These are phyloP conservation scores for Melolontha melolontha DNA, from an alignment of 2,888 invertebrate genomes.

Conservation along the genomic window DNA sequence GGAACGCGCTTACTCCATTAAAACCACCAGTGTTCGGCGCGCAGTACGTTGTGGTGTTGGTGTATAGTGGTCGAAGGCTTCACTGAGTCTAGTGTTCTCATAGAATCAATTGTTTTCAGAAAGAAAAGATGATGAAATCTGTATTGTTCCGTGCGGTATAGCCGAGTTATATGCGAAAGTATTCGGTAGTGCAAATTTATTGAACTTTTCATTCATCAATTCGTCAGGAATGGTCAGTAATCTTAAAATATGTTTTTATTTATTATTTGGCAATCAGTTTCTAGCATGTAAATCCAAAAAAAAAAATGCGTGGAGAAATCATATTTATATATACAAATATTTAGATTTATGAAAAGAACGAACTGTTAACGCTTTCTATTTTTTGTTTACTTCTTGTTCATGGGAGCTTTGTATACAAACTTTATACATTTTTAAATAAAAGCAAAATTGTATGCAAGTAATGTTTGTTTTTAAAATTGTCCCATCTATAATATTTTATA, in stretches of 20 bases:
- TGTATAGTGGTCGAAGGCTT: background rate
- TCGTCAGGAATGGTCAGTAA: conserved; percentile 11
- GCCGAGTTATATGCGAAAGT: no score
- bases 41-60: conserved; percentile 10
- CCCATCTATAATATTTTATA: no score
- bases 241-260: conserved; percentile 3
- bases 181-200: no score
- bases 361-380: background rate
- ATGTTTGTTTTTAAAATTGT: background rate
- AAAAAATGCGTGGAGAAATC: background rate
- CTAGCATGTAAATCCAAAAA: conserved; percentile 6
- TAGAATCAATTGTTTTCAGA: no score
- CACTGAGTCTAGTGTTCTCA: background rate
- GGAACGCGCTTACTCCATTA: conserved; percentile 13
- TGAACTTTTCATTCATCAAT: no score
- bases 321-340: background rate
- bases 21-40: conserved; percentile 13
- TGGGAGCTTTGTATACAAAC: background rate
- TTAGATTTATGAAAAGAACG: no score
- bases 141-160: no score
- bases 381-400: background rate
- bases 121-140: no score
- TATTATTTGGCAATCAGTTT: conserved; percentile 14
- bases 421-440: background rate
- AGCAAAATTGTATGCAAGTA: no score